Percentiles rank a stretch among this genome's conserved stretches.
phyloP scores from a whole-genome alignment of 2,113 vertebrate species.

The Xenopus laevis region DNA sequence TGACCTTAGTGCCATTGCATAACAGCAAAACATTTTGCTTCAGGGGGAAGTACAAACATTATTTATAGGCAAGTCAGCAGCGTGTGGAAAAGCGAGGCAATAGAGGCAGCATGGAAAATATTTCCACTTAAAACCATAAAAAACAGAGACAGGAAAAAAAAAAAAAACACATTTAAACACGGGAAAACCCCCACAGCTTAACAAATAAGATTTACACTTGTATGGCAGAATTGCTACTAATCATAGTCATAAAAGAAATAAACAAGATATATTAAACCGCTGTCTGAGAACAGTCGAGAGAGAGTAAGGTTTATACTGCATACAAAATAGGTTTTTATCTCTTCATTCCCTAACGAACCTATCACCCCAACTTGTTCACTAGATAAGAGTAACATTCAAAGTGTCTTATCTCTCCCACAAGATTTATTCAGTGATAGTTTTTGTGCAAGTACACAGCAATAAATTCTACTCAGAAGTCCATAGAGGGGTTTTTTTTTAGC shows the following conservation, averaged over 20 bases:
- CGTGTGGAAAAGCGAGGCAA: background rate
- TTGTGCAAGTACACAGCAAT: slow-evolving; percentile 38
- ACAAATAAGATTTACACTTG: background rate
- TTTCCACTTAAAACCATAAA: background rate
- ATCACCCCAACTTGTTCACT: slow-evolving; percentile 14
- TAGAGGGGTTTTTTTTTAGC: slow-evolving; percentile 43
- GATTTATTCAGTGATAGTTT: slow-evolving; percentile 29
- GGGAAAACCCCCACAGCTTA: background rate
- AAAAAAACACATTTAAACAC: background rate
- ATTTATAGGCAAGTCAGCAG: background rate
- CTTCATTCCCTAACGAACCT: slow-evolving; percentile 7
- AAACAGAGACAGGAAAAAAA: background rate
- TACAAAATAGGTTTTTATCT: slow-evolving; percentile 39
- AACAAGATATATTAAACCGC: background rate
- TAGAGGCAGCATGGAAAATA: slow-evolving; percentile 1
- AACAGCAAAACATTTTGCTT: background rate
- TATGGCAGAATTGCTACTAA: background rate
- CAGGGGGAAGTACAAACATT: background rate
- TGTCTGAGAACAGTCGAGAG: slow-evolving; percentile 6
- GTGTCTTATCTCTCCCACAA: slow-evolving; percentile 38
- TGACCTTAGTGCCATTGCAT: background rate
- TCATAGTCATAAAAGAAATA: background rate
- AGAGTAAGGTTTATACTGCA: slow-evolving; percentile 6
- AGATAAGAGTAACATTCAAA: slow-evolving; percentile 38
- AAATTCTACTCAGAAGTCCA: slow-evolving; percentile 46